Conservation (phyloP, 37 sponge, comb jelly and placozoan genomes). For the Cliona cf. orientalis region DNA sequence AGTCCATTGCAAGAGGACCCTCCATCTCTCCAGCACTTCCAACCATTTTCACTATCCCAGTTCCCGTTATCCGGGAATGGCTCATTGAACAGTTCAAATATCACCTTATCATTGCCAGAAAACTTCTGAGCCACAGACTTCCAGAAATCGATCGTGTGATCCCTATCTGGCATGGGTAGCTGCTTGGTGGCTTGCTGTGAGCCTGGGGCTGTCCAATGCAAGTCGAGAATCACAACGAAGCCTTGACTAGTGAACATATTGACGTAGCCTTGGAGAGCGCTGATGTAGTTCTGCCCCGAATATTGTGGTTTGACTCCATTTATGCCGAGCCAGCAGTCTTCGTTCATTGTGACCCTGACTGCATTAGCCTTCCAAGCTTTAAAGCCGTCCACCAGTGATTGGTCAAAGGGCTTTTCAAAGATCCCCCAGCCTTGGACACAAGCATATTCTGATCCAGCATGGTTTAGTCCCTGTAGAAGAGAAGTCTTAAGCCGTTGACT, state of each 20-base stretch:
- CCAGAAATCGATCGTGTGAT: conserved; percentile 47
- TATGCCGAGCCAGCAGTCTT: conserved; percentile 47
- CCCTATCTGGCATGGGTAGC: conserved; percentile 37
- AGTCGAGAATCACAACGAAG: conserved; percentile 28
- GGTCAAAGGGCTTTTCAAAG: conserved; percentile 22
- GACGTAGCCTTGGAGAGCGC: background rate
- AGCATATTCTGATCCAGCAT: conserved; percentile 35
- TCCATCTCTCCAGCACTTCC: conserved; percentile 51
- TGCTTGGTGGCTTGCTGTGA: conserved; percentile 16
- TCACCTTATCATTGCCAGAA: conserved; percentile 17
- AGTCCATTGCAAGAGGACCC: conserved; percentile 21
- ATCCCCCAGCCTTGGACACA: conserved; percentile 33
- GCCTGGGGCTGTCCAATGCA: conserved; percentile 47
- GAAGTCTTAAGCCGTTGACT: background rate
- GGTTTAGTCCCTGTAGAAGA: conserved; percentile 24
- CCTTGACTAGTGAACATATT: conserved; percentile 33
- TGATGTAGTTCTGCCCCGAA: conserved; percentile 21
- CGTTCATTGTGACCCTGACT: conserved; percentile 28
- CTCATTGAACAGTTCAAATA: conserved; percentile 50
- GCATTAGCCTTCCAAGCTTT: conserved; percentile 33
- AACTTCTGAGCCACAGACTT: conserved; percentile 23
- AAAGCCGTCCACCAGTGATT: conserved; percentile 11
- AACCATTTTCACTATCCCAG: conserved; percentile 18
- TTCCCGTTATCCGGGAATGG: conserved; percentile 39
- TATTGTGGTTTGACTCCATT: conserved; percentile 34